Base-by-base conservation (phyloP, 2,113 vertebrate genomes). In the Hippopotamus amphibius region DNA sequence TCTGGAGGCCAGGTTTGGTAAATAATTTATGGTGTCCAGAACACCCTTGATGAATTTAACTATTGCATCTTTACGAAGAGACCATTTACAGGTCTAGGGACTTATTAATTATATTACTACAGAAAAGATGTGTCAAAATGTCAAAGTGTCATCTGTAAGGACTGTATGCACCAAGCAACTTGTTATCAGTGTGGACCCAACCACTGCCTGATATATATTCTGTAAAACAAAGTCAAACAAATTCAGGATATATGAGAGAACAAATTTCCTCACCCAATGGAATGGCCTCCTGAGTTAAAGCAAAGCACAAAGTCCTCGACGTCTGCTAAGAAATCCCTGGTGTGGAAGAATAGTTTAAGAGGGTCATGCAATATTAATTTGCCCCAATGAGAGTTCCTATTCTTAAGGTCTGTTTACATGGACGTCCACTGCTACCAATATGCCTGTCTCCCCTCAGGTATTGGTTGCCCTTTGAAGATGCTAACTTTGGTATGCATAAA, bases 41-140 rank as follows among this genome's bases (percentile, higher is more conserved):
- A 76, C 7, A 79, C 1, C 28, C 13, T 80, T 65, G 69, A 84
- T 88, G 30, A 83, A 89, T 83, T 81, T 93, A 89, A 77, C 66
- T 92, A 37, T 61, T 93, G 65, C 6, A 22, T 69, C 14, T 71
- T 26, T 87, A 79, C 55, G 19, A 79, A 66, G 55, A 94, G 55
- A 69, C 4, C 12, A 63, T 90, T 92, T 95, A 63, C 13, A 83
- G 28, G 76, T 80, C 16, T 79, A 90, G 7, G 4, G 57, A 66
- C n/a, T 46, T 92, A 76, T 11, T 90, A 63, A 95, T 96, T 95
- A 43, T 61, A 48, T 83, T 61, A 77, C 37, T 59, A 14, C 33
- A 83, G 50, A 80, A 87, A 95, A 61, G 6, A 88, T 46, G 30
- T 59, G 48, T 88, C 63, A 81, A 87, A 87, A 93, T 68, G 59